Evolutionary conservation across 1,140 invertebrate genomes (phyloP).

Genomic region (Cephus cinctus): DNA sequence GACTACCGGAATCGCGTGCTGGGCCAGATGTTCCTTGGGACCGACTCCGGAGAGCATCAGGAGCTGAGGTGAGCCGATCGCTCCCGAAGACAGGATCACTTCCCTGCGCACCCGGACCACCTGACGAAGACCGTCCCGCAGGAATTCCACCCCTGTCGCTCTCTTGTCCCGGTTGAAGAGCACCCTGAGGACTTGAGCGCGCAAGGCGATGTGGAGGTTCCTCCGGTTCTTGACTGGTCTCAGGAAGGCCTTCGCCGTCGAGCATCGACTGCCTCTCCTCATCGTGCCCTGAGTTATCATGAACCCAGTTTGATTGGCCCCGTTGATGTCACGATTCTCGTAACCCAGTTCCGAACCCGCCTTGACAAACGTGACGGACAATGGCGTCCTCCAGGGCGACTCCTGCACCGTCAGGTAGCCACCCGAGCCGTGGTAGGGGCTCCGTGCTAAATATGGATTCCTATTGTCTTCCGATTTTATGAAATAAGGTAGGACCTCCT

Average conservation of each 20-base stretch:
- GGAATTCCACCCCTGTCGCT: slow-evolving; percentile 76
- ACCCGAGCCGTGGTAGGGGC: slow-evolving; percentile 72
- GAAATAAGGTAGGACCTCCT: slow-evolving; percentile 85
- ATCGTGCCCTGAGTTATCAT: slow-evolving; percentile 86
- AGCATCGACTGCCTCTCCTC: slow-evolving; percentile 81
- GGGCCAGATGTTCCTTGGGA: slow-evolving; percentile 72
- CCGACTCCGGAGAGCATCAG: slow-evolving; percentile 89
- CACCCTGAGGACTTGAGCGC: slow-evolving; percentile 73
- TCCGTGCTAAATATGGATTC: slow-evolving; percentile 74
- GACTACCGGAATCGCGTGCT: slow-evolving; percentile 73
- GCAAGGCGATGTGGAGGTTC: slow-evolving; percentile 82
- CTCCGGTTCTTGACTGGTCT: slow-evolving; percentile 72
- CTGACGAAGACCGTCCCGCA: slow-evolving; percentile 64
- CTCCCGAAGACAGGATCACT: slow-evolving; percentile 78
- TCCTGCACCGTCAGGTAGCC: slow-evolving; percentile 85
- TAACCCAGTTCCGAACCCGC: slow-evolving; percentile 80
- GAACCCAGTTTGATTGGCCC: slow-evolving; percentile 78
- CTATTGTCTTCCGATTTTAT: slow-evolving; percentile 85
- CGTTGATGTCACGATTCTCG: slow-evolving; percentile 78
- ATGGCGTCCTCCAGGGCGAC: slow-evolving; percentile 75
- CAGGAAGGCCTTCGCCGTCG: slow-evolving; percentile 85
- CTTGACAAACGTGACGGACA: slow-evolving; percentile 79
- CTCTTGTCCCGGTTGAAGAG: slow-evolving; percentile 68
- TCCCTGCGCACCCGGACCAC: slow-evolving; percentile 71
- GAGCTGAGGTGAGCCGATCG: slow-evolving; percentile 80